Evolutionary conservation across 2,113 vertebrate genomes (phyloP).

Genomic region (Atlantisia rogersi): DNA sequence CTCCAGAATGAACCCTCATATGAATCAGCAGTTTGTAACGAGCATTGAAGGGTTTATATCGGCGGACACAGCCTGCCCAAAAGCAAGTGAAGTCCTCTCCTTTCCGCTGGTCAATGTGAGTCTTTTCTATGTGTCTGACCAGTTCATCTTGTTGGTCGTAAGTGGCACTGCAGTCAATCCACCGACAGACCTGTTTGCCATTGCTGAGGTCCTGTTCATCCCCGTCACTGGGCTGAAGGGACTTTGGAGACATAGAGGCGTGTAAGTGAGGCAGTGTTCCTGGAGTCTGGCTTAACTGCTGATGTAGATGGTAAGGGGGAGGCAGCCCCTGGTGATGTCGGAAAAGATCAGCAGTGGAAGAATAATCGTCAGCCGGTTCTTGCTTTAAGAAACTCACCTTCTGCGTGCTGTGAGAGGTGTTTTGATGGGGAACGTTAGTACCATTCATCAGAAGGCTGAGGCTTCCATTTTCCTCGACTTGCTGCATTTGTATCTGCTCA

Average conservation of each 20-base stretch:
- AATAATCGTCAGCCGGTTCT: conserved; percentile 91
- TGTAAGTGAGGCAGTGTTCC: conserved; percentile 78
- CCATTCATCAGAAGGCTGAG: conserved; percentile 71
- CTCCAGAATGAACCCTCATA: conserved; percentile 98
- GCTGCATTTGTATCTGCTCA: conserved; percentile 83
- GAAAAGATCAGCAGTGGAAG: conserved; percentile 83
- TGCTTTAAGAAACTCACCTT: conserved; percentile 88
- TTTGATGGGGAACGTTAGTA: conserved; percentile 66
- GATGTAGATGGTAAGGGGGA: conserved; percentile 90
- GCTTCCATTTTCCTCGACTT: conserved; percentile 67
- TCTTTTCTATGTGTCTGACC: conserved; percentile 98
- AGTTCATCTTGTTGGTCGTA: conserved; percentile 98
- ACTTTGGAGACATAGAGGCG: conserved; percentile 75
- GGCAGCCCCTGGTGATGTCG: conserved; percentile 84
- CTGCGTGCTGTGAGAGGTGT: conserved; percentile 71
- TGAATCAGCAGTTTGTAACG: conserved; percentile 99
- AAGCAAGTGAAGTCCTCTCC: conserved; percentile 99
- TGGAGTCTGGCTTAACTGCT: conserved; percentile 77
- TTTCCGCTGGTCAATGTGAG: conserved; percentile 97
- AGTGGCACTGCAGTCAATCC: conserved; percentile 96
- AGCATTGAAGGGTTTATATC: conserved; percentile 98
- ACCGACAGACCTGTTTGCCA: conserved; percentile 90
- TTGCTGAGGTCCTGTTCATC: conserved; percentile 73
- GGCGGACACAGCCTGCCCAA: conserved; percentile 96
- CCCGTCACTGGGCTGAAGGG: conserved; percentile 62